phyloP scores from a whole-genome alignment of 2,888 invertebrate species.

The Chrysolina americana region DNA sequence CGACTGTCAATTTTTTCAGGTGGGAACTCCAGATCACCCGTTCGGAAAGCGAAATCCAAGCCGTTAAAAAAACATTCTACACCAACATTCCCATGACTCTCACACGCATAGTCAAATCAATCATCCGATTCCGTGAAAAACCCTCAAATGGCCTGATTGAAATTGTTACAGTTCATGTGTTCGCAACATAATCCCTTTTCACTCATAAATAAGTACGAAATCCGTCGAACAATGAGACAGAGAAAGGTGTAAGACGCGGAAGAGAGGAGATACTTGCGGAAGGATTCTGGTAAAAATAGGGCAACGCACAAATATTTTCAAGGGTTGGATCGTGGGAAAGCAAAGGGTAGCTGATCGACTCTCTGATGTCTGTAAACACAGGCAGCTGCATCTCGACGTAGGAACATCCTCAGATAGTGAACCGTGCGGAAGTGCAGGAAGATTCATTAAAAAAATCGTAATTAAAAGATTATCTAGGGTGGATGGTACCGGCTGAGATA shows the following conservation, averaged over 20 bases:
- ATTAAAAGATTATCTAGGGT: conserved; percentile 55
- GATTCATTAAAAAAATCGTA: conserved; percentile 55
- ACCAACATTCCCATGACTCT: conserved; percentile 32
- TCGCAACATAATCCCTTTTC: conserved; percentile 42
- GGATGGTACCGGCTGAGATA: neutral
- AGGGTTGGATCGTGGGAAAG: conserved; percentile 67
- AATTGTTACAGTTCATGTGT: conserved; percentile 42
- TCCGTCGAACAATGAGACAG: conserved; percentile 36
- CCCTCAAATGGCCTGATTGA: conserved; percentile 41
- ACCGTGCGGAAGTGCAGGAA: conserved; percentile 44
- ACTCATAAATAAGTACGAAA: conserved; percentile 39
- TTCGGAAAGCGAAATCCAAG: neutral
- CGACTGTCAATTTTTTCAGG: neutral
- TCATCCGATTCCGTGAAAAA: conserved; percentile 44
- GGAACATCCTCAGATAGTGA: conserved; percentile 36
- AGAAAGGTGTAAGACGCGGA: conserved; percentile 63
- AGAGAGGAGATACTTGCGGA: conserved; percentile 66
- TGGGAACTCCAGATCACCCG: neutral
- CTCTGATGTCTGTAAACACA: conserved; percentile 57
- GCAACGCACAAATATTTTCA: conserved; percentile 62
- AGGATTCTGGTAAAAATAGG: conserved; percentile 67
- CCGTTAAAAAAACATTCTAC: conserved; percentile 22
- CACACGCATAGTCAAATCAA: conserved; percentile 46
- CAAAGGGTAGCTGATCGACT: conserved; percentile 62
- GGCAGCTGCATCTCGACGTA: conserved; percentile 54